Conservation (phyloP, 2,888 invertebrate species). For the Melanotus villosus region DNA sequence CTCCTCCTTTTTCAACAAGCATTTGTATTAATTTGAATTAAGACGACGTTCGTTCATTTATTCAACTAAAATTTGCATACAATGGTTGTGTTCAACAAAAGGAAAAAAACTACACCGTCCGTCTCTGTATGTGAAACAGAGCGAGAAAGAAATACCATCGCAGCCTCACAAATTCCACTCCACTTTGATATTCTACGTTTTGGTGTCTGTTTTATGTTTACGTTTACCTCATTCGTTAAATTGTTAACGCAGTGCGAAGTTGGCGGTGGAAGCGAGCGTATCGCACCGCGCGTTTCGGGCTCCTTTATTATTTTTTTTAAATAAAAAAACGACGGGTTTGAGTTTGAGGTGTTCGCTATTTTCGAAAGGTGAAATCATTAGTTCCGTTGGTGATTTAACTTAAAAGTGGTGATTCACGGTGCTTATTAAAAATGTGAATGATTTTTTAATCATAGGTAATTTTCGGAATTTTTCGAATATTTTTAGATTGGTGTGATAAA, state of each 20-base stretch:
- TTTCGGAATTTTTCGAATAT: slow-evolving; percentile 15
- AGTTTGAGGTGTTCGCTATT: slow-evolving; percentile 2
- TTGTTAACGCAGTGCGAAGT: slow-evolving; percentile 42
- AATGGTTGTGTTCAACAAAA: slow-evolving; percentile 11
- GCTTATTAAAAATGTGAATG: too few relatives aligned
- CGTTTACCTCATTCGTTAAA: slow-evolving; percentile 44
- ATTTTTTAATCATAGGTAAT: too few relatives aligned
- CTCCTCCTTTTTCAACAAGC: neutral
- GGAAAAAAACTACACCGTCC: neutral
- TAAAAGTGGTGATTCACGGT: neutral
- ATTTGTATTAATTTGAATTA: neutral
- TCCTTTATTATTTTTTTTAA: too few relatives aligned
- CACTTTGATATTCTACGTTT: slow-evolving; percentile 14
- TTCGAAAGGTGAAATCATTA: neutral
- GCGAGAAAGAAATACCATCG: slow-evolving; percentile 1
- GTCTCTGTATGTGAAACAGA: neutral
- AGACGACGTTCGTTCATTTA: slow-evolving; percentile 9
- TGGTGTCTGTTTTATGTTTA: slow-evolving; percentile 39
- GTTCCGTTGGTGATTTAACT: slow-evolving; percentile 6
- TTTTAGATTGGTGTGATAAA: slow-evolving; percentile 20
- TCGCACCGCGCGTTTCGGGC: slow-evolving; percentile 6
- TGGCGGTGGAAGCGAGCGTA: slow-evolving; percentile 23
- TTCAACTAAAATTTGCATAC: slow-evolving; percentile 18
- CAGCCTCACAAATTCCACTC: slow-evolving; percentile 10
- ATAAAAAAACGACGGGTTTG: too few relatives aligned